Conservation (phyloP, 2,797 vertebrate species). For the Chiroxiphia lanceolata region DNA sequence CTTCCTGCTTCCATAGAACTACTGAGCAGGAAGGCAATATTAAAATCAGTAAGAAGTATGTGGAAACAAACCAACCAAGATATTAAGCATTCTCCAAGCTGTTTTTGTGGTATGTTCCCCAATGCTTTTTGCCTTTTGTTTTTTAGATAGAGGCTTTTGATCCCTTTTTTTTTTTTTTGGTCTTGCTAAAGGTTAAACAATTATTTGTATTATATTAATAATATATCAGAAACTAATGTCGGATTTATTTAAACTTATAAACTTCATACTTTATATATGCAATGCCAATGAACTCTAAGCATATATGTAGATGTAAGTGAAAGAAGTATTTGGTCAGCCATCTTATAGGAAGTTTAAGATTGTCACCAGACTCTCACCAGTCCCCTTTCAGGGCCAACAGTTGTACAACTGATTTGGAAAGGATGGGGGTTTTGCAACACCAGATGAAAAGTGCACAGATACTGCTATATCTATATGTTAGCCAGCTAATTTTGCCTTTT, state of each 20-base stretch:
- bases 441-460: background rate
- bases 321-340: background rate
- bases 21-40: background rate
- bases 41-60: background rate
- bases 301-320: background rate
- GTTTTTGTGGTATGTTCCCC: background rate
- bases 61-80: background rate
- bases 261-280: too few species aligned
- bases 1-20: background rate
- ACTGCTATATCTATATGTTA: background rate
- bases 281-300: background rate
- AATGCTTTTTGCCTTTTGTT: background rate
- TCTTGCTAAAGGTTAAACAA: background rate
- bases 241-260: background rate
- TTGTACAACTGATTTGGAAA: background rate
- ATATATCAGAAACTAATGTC: background rate
- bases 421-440: background rate
- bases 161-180: accelerated
- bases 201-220: background rate
- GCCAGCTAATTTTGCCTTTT: background rate
- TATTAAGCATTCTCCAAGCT: background rate
- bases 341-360: background rate
- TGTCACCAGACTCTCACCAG: background rate
- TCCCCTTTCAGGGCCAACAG: background rate
- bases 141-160: background rate